phyloP scores from a whole-genome alignment of 2,888 invertebrate genomes.

The Drosophila multiciliata region DNA sequence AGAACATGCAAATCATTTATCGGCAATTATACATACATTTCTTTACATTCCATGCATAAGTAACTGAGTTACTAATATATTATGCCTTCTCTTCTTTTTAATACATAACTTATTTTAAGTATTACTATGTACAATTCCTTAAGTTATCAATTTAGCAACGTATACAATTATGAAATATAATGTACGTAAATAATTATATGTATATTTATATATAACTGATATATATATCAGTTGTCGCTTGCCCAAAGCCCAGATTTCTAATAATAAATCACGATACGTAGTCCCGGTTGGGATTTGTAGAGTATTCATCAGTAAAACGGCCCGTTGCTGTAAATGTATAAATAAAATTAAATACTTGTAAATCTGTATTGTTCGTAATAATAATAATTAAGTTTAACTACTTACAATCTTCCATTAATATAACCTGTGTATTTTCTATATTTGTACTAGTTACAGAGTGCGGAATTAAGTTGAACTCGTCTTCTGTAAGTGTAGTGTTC shows the following conservation, averaged over 20 bases:
- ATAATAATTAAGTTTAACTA: slow-evolving; percentile 21
- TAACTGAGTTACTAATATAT: background rate
- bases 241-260: slow-evolving; percentile 29
- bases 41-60: background rate
- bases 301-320: slow-evolving; percentile 84
- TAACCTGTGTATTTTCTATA: slow-evolving; percentile 89
- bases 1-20: slow-evolving; percentile 1
- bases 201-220: background rate
- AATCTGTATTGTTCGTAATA: background rate
- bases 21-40: background rate
- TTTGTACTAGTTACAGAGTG: slow-evolving; percentile 88
- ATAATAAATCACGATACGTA: slow-evolving; percentile 82
- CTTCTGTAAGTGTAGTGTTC: slow-evolving; percentile 96
- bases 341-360: background rate
- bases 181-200: background rate
- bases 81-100: background rate
- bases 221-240: slow-evolving; percentile 15
- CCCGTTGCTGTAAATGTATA: slow-evolving; percentile 66
- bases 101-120: background rate
- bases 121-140: slow-evolving; percentile 7
- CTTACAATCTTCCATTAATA: slow-evolving; percentile 92
- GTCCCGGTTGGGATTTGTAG: slow-evolving; percentile 80
- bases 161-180: background rate
- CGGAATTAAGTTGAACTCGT: slow-evolving; percentile 97
- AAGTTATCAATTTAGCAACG: background rate